phyloP scores from a whole-genome alignment of 2,888 invertebrate species.

The Rhagium mordax region DNA sequence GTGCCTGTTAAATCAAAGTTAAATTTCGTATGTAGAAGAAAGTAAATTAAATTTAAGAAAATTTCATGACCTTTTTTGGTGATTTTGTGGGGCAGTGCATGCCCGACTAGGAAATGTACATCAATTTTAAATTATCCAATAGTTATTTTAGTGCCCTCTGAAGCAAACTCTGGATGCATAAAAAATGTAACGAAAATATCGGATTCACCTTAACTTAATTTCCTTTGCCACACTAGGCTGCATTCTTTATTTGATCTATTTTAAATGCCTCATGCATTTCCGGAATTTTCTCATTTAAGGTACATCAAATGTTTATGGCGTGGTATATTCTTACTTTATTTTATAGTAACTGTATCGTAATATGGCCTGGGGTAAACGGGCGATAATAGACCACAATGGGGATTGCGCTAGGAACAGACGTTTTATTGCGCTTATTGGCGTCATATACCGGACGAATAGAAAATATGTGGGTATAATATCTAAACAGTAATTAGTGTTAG shows the following conservation, averaged over 20 bases:
- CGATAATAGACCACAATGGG: not conserved
- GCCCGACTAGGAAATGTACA: too few relatives aligned
- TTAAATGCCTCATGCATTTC: not conserved
- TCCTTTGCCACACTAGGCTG: not conserved
- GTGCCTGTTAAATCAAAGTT: too few relatives aligned
- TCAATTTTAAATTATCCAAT: too few relatives aligned
- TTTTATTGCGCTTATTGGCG: not conserved
- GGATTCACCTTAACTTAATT: constrained; percentile 16
- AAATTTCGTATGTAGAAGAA: too few relatives aligned
- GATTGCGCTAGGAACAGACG: not conserved
- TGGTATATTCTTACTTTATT: not conserved
- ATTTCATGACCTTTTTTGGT: too few relatives aligned
- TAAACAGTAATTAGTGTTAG: too few relatives aligned
- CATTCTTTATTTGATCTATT: not conserved
- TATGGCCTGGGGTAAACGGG: not conserved
- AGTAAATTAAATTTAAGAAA: too few relatives aligned
- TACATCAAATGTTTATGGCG: not conserved
- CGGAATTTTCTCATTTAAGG: not conserved
- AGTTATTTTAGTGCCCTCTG: not conserved
- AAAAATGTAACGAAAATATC: not conserved
- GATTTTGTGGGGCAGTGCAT: too few relatives aligned
- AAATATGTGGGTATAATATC: too few relatives aligned
- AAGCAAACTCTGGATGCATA: not conserved
- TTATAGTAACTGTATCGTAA: not conserved
- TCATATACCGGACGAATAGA: too few relatives aligned